Percentiles rank a stretch among this genome's conserved stretches.
These are phyloP conservation scores for Patiria miniata DNA, from an alignment of 35 echinoderm and acorn worm genomes.

Conservation along the genomic window DNA sequence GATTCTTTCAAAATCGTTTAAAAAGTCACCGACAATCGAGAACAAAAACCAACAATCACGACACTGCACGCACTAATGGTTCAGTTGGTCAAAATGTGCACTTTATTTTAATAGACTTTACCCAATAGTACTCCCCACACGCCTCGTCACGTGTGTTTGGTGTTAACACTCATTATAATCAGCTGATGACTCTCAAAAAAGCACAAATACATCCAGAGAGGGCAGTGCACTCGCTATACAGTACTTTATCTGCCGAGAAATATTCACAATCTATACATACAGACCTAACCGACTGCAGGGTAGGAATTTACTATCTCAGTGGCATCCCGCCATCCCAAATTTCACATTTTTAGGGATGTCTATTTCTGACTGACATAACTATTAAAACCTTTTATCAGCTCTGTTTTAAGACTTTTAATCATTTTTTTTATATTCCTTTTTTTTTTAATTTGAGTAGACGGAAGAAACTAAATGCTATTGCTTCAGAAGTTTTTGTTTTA, in stretches of 20 bases:
- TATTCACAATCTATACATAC: slow-evolving; percentile 18
- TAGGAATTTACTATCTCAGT: not conserved
- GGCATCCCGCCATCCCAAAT: not conserved
- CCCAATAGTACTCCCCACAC: slow-evolving; percentile 14
- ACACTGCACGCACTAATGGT: no score
- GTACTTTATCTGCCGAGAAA: slow-evolving; percentile 5
- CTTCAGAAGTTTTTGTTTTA: not conserved
- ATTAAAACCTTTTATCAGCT: not conserved
- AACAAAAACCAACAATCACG: no score
- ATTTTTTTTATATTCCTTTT: no score
- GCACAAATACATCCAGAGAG: not conserved
- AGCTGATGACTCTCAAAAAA: not conserved
- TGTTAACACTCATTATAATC: not conserved
- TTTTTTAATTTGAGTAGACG: no score
- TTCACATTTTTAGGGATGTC: not conserved
- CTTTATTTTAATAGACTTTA: no score
- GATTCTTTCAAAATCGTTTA: no score
- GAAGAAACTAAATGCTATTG: slow-evolving; percentile 15
- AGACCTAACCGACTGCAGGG: slow-evolving; percentile 4
- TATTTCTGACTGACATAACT: not conserved
- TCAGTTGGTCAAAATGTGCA: slow-evolving; percentile 25
- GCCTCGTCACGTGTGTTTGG: not conserved
- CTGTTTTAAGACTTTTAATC: not conserved
- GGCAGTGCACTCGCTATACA: not conserved
- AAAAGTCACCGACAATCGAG: no score